phyloP scores from a whole-genome alignment of 2,113 vertebrate species.

The Clarias batrachus region DNA sequence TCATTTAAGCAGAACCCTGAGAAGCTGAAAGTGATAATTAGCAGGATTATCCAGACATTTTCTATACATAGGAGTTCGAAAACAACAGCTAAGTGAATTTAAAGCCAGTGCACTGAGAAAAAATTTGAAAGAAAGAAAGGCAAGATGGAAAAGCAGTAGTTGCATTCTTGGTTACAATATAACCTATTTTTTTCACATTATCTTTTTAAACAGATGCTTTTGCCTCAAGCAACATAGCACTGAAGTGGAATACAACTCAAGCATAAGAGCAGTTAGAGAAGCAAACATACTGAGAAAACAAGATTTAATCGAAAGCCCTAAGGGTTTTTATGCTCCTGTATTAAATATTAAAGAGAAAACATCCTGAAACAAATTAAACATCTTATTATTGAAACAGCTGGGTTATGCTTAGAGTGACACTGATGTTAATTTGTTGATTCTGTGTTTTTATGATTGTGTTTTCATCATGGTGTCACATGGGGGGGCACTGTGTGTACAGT shows the following conservation, averaged over 20 bases:
- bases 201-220: not conserved
- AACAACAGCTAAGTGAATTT: conserved; percentile 4
- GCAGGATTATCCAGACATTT: not conserved
- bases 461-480: not conserved
- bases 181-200: not conserved
- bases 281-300: not conserved
- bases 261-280: not conserved
- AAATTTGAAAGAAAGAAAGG: not conserved
- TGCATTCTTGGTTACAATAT: not conserved
- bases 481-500: not conserved
- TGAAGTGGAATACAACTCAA: not conserved
- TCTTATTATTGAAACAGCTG: not conserved
- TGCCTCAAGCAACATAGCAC: not conserved
- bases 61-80: not conserved
- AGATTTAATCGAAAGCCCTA: not conserved
- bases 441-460: not conserved
- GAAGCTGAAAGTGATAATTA: conserved; percentile 9
- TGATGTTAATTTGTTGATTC: not conserved
- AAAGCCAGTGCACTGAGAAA: not conserved
- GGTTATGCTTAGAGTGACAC: not conserved
- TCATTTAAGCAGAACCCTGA: conserved; percentile 9
- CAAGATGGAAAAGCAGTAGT: not conserved
- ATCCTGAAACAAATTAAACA: not conserved
- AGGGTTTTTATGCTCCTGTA: not conserved
- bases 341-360: not conserved